Percentiles rank a stretch among this genome's conserved stretches.
Evolutionary conservation across 1,140 invertebrate genomes (phyloP).

Genomic region (Pseudomyrmex sp.): DNA sequence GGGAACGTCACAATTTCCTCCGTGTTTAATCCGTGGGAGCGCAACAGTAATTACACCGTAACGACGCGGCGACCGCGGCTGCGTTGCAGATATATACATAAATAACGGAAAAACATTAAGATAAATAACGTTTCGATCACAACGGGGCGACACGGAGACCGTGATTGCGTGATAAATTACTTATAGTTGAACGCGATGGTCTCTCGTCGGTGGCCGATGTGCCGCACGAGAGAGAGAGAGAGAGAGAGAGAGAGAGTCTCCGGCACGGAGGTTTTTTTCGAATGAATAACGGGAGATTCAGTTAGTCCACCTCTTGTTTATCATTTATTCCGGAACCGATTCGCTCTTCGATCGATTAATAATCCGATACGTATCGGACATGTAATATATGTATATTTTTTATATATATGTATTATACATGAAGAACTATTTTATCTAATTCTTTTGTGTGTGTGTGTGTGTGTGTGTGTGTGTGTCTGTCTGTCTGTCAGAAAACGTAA

Average conservation of each 20-base stretch:
- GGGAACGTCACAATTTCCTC: conserved; percentile 16
- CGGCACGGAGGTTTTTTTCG: background rate
- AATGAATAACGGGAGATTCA: conserved; percentile 30
- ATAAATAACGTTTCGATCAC: conserved; percentile 57
- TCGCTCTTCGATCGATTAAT: too few species aligned
- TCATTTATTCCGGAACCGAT: background rate
- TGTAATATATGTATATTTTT: too few species aligned
- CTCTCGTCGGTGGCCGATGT: background rate
- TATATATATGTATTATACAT: too few species aligned
- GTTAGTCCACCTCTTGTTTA: conserved; percentile 44
- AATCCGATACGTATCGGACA: too few species aligned
- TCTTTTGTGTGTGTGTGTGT: too few species aligned
- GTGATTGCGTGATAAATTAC: conserved; percentile 57
- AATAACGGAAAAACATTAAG: conserved; percentile 60
- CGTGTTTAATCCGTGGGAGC: conserved; percentile 39
- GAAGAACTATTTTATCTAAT: too few species aligned
- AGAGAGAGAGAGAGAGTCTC: background rate
- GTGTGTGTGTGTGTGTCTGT: too few species aligned
- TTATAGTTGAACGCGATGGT: conserved; percentile 21
- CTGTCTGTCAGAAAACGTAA: too few species aligned
- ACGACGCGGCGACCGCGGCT: background rate
- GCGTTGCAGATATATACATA: conserved; percentile 28
- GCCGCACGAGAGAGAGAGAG: background rate
- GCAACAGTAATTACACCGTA: conserved; percentile 47
- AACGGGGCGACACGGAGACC: conserved; percentile 18